Percentiles rank a stretch among this genome's conserved stretches.
These are phyloP conservation scores for human (Homo sapiens) DNA, from an alignment of 2,113 vertebrate genomes.

Conservation along the genomic window DNA sequence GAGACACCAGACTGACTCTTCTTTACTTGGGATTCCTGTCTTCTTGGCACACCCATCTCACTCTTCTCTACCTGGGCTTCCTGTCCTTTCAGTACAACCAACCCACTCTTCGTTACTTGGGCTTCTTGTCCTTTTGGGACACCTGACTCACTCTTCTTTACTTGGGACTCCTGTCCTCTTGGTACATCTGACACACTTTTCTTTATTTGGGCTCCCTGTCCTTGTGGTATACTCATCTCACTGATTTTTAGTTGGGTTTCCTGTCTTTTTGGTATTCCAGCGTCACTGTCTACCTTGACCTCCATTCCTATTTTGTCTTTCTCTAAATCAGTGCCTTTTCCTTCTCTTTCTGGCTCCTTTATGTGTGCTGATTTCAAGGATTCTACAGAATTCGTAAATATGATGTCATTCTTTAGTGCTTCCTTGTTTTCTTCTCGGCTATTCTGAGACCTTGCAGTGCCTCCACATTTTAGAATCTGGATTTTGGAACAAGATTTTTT, in stretches of 20 bases:
- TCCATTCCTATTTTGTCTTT: not conserved
- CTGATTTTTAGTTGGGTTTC: not conserved
- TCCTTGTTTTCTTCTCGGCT: not conserved
- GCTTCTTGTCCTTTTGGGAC: accelerated
- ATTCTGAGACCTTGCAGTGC: not conserved
- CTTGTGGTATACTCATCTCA: not conserved
- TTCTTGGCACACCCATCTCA: accelerated
- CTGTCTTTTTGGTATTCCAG: not conserved
- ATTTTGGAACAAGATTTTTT: constrained; percentile 22
- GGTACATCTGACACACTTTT: accelerated
- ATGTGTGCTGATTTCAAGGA: not conserved
- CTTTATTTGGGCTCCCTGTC: not conserved
- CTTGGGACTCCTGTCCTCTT: not conserved
- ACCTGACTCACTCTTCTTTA: not conserved
- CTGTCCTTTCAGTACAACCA: not conserved
- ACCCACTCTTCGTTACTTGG: accelerated
- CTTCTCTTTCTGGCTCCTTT: not conserved
- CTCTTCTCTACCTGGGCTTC: not conserved
- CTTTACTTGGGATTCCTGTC: not conserved
- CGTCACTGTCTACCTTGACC: not conserved
- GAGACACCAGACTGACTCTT: not conserved
- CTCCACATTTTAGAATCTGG: constrained; percentile 4
- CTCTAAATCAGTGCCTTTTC: not conserved
- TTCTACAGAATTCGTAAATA: not conserved
- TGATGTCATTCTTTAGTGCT: not conserved